Conservation (phyloP, 2,888 invertebrate species). For the Cabera pusaria region DNA sequence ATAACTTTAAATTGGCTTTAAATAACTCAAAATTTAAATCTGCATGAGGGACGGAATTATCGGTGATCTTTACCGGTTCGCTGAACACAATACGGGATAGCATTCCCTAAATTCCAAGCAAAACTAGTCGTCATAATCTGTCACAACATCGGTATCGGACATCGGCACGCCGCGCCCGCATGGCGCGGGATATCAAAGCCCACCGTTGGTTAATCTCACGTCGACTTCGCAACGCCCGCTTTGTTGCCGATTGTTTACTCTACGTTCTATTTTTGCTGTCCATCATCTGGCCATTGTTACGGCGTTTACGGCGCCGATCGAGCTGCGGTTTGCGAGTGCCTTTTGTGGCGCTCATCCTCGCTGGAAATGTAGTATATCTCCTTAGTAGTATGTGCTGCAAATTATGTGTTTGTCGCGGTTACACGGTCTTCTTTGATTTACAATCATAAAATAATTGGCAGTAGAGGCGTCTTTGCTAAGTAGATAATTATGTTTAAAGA, state of each 20-base stretch:
- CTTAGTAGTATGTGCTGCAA: no score
- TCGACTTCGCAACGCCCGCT: slow-evolving; percentile 60
- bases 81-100: slow-evolving; percentile 9
- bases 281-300: slow-evolving; percentile 82
- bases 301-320: slow-evolving; percentile 62
- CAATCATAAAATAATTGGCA: no score
- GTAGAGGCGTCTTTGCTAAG: no score
- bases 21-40: no score
- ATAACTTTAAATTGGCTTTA: no score
- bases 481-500: no score
- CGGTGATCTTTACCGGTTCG: slow-evolving; percentile 1
- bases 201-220: slow-evolving; percentile 65
- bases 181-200: slow-evolving; percentile 55
- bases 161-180: slow-evolving; percentile 41
- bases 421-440: background rate
- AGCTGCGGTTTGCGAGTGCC: slow-evolving; percentile 53
- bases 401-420: slow-evolving; percentile 17
- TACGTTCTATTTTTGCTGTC: slow-evolving; percentile 79
- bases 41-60: slow-evolving; percentile 1
- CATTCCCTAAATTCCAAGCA: slow-evolving; percentile 12
- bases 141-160: slow-evolving; percentile 33
- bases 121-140: slow-evolving; percentile 20
- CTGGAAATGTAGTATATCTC: no score
- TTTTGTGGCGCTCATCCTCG: slow-evolving; percentile 47
- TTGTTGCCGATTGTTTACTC: slow-evolving; percentile 77